Conservation (phyloP, 1,140 invertebrate genomes). For the Marisa cornuarietis region DNA sequence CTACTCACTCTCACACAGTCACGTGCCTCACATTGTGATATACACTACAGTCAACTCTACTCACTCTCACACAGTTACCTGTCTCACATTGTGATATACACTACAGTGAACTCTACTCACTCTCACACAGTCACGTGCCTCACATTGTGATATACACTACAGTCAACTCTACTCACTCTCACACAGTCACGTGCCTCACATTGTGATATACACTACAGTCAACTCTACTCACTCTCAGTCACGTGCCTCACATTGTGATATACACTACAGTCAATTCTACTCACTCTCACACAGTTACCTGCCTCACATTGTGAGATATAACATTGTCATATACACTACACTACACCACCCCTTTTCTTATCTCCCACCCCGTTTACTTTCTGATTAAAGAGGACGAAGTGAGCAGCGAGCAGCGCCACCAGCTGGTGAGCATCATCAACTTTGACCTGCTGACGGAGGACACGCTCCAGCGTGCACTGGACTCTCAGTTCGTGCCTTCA, state of each 20-base stretch:
- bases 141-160: too few species aligned
- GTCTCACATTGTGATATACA: too few species aligned
- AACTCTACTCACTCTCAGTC: not conserved
- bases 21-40: too few species aligned
- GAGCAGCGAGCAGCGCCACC: conserved; percentile 42
- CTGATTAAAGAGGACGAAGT: conserved; percentile 53
- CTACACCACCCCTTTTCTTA: not conserved
- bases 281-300: too few species aligned
- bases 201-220: too few species aligned
- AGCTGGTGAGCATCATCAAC: conserved; percentile 54
- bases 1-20: not conserved
- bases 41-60: accelerated
- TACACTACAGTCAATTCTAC: accelerated
- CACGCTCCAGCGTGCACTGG: conserved; percentile 51
- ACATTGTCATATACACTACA: too few species aligned
- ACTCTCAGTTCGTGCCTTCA: conserved; percentile 50
- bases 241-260: too few species aligned
- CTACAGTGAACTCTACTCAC: not conserved
- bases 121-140: not conserved
- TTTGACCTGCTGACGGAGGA: conserved; percentile 55
- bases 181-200: too few species aligned
- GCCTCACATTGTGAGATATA: too few species aligned
- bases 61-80: too few species aligned
- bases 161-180: too few species aligned
- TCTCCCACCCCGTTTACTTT: not conserved